Base-by-base conservation (phyloP, 2,888 invertebrate genomes). In the Drosophila percnosoma region DNA sequence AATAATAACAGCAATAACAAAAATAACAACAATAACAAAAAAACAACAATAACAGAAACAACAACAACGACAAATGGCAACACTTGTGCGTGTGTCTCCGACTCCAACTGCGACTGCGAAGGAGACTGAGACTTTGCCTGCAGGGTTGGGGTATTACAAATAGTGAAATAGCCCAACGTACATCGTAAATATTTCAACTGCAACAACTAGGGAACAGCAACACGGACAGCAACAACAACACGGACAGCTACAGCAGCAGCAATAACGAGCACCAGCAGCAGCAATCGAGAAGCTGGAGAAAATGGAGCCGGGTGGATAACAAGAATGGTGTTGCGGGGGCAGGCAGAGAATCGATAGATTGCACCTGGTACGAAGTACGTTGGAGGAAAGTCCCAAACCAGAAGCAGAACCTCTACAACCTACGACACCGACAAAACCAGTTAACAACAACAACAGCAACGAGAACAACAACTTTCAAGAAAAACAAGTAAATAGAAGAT, bases 121-220 rank as follows among this genome's bases (percentile, higher is more conserved):
- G 29, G 10, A 27, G 33, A 57, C 38, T 36, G 45, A 49, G 52
- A 52, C 76, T 57, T 54, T 63, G 51, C 21, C 24, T 33, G 18
- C 49, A 24, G 59, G 27, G 27, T 65, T 29, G 62, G 73, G 68
- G 73, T 78, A 76, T 77, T 83, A 87, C 84, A 85, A 85, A 85
- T 85, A 85, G 85, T 88, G 89, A 78, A 84, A 89, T 81, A 87
- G 89, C 85, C 86, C 89, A 86, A 82, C 86, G 88, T 89, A 87
- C 86, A 83, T 89, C 89, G 87, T 87, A 87, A 87, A 87, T 89
- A 87, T 87, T 87, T 87, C 87, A 87, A 87, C 87, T 89, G 89
- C 89, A 87, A 89, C 87, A 87, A 87, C 87, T 66, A 75, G 75
- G 79, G 79, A 82, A 68, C 61, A 68, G 21, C 66, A 75, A 38